Evolutionary conservation across 2,797 vertebrate species (phyloP).

Genomic region (Hipposideros larvatus): DNA sequence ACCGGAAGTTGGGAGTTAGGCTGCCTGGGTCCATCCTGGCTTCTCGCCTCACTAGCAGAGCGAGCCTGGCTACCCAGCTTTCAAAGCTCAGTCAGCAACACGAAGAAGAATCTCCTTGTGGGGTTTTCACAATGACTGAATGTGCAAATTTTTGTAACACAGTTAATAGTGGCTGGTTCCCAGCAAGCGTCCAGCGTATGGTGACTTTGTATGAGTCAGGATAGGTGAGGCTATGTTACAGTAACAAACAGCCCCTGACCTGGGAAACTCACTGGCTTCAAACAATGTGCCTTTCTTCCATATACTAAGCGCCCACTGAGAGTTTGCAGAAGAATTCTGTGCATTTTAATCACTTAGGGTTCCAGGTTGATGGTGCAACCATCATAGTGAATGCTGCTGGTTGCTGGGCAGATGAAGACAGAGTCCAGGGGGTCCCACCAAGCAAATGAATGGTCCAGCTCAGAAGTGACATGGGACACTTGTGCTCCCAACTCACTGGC

Average conservation of each 20-base stretch:
- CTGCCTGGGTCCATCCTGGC: too few relatives aligned
- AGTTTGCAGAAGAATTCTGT: not conserved
- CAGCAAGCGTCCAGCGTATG: not conserved
- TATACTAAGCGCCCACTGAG: not conserved
- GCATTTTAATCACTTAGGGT: not conserved
- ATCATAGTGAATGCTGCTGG: not conserved
- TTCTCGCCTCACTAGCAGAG: not conserved
- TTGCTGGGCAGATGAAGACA: not conserved
- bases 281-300: not conserved
- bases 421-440: not conserved
- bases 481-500: not conserved
- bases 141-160: not conserved
- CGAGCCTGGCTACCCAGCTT: not conserved
- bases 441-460: not conserved
- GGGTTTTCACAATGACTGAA: not conserved
- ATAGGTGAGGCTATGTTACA: not conserved
- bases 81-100: not conserved
- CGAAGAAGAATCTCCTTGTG: not conserved
- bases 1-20: not conserved
- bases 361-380: not conserved
- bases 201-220: not conserved
- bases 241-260: not conserved
- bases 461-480: not conserved
- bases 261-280: not conserved
- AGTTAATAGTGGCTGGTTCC: not conserved